A percentile compares a stretch with the other conserved stretches of the same genome.
phyloP scores from a whole-genome alignment of 2,797 vertebrate genomes.

The Mormyrus hasselquistii region DNA sequence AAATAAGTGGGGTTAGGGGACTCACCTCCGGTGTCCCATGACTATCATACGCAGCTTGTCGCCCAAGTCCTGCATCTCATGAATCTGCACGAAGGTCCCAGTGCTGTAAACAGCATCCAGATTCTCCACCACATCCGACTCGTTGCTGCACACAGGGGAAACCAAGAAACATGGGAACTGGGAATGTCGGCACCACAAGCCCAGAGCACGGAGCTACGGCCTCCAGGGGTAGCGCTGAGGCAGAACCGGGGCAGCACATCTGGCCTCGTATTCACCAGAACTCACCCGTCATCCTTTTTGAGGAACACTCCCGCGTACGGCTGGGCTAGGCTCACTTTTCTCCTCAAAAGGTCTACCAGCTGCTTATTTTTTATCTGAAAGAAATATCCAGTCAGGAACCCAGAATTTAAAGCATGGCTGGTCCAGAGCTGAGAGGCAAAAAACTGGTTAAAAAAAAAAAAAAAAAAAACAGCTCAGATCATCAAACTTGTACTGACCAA shows the following conservation, averaged over 20 bases:
- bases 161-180: background rate
- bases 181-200: background rate
- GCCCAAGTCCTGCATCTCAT: slow-evolving; percentile 97
- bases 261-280: background rate
- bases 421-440: background rate
- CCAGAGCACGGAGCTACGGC: background rate
- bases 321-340: slow-evolving; percentile 90
- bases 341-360: slow-evolving; percentile 83
- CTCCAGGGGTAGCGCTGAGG: background rate
- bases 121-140: slow-evolving; percentile 84
- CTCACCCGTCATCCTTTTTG: slow-evolving; percentile 86
- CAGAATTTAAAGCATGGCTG: background rate
- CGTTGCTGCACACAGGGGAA: slow-evolving; percentile 63
- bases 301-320: slow-evolving; percentile 93
- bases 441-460: background rate
- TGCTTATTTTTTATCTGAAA: slow-evolving; percentile 86
- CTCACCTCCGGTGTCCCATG: slow-evolving; percentile 89
- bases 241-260: background rate
- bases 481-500: background rate
- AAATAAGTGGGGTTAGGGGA: no score
- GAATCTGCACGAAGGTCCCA: slow-evolving; percentile 95
- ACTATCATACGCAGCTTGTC: slow-evolving; percentile 97
- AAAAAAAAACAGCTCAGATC: background rate
- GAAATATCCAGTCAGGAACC: slow-evolving; percentile 1
- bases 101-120: slow-evolving; percentile 81